phyloP scores from a whole-genome alignment of 2,113 vertebrate genomes.

The Nerophis lumbriciformis region DNA sequence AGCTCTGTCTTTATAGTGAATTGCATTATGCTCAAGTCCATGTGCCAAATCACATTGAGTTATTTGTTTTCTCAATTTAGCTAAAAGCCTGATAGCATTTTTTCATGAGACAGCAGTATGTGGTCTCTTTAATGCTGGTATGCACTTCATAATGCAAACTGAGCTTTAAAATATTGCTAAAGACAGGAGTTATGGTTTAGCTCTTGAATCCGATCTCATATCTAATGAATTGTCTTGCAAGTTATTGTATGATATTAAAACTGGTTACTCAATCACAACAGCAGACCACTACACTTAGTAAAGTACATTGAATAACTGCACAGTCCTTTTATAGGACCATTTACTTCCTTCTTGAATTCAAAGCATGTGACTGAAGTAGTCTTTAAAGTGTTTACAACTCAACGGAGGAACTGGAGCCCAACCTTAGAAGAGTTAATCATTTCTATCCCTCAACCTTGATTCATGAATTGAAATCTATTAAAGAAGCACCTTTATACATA shows the following conservation, averaged over 20 bases:
- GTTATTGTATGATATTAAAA: too few species aligned
- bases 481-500: neutral
- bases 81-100: conserved; percentile 15
- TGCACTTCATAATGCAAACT: neutral
- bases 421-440: conserved; percentile 30
- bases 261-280: neutral
- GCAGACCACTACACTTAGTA: neutral
- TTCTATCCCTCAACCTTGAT: conserved; percentile 8
- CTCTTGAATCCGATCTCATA: neutral
- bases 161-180: conserved; percentile 5
- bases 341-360: conserved; percentile 11
- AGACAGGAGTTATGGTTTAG: neutral
- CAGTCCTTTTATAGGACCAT: neutral
- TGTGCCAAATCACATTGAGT: conserved; percentile 48
- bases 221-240: conserved; percentile 9
- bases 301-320: neutral
- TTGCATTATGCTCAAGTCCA: conserved; percentile 32
- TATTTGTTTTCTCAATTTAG: conserved; percentile 41
- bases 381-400: conserved; percentile 12
- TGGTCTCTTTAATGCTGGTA: conserved; percentile 26
- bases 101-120: conserved; percentile 34
- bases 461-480: neutral
- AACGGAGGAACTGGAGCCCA: neutral
- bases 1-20: conserved; percentile 40
- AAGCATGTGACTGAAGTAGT: conserved; percentile 3